Evolutionary conservation across 2,888 invertebrate genomes (phyloP).

Genomic region (Tuta absoluta): DNA sequence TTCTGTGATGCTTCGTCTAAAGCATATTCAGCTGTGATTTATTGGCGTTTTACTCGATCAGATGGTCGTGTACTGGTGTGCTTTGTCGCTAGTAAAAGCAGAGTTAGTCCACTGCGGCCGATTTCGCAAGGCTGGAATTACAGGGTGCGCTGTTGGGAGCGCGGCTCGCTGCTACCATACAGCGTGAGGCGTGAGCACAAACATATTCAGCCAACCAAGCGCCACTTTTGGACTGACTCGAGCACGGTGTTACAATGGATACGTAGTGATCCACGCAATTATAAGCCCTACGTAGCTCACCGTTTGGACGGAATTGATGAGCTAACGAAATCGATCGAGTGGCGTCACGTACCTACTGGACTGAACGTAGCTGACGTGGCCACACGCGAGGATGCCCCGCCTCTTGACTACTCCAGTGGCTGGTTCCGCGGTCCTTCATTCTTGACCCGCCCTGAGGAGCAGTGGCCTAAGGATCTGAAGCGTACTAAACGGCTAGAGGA

Average conservation of each 20-base stretch:
- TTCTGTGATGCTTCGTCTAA: too few relatives aligned
- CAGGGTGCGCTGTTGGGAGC: slow-evolving; percentile 29
- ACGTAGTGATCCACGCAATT: too few relatives aligned
- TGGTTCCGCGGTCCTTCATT: slow-evolving; percentile 36
- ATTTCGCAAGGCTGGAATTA: slow-evolving; percentile 34
- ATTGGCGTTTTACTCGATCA: too few relatives aligned
- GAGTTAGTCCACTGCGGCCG: slow-evolving; percentile 34
- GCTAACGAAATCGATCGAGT: too few relatives aligned
- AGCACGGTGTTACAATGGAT: slow-evolving; percentile 35
- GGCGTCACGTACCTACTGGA: too few relatives aligned
- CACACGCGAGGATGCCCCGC: slow-evolving; percentile 30
- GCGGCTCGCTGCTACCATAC: slow-evolving; percentile 27
- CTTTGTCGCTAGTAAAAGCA: slow-evolving; percentile 32
- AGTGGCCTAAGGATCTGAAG: too few relatives aligned
- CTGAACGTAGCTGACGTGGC: slow-evolving; percentile 38
- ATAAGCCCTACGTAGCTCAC: too few relatives aligned
- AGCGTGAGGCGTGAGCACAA: slow-evolving; percentile 25
- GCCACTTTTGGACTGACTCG: slow-evolving; percentile 35
- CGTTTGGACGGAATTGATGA: too few relatives aligned
- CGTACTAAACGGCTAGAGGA: too few relatives aligned
- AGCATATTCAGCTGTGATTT: too few relatives aligned
- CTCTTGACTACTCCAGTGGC: slow-evolving; percentile 15
- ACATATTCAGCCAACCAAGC: slow-evolving; percentile 16
- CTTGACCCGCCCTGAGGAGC: too few relatives aligned
- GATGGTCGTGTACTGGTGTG: too few relatives aligned